Evolutionary conservation across 2,113 vertebrate genomes (phyloP).

Genomic region (Labeo catla): DNA sequence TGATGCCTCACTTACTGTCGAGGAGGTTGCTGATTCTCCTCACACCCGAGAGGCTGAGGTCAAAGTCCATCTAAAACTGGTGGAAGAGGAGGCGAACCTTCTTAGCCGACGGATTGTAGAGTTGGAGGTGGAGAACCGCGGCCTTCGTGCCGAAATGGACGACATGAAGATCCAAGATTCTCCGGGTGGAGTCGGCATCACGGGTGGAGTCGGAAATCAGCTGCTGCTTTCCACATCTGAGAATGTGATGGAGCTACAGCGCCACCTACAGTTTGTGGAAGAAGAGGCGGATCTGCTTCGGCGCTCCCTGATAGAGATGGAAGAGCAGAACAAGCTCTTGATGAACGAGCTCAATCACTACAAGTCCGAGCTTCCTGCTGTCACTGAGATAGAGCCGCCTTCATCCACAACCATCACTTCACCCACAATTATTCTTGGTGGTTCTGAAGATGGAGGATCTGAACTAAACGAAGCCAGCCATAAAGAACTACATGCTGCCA

Average conservation of each 20-base stretch:
- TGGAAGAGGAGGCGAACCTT: constrained; percentile 98
- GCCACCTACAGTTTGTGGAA: constrained; percentile 97
- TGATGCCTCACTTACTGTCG: constrained; percentile 86
- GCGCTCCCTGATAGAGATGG: constrained; percentile 91
- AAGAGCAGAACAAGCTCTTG: constrained; percentile 97
- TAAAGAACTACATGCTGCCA: constrained; percentile 88
- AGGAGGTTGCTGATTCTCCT: constrained; percentile 91
- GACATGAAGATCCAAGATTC: constrained; percentile 89
- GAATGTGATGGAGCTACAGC: constrained; percentile 87
- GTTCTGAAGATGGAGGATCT: constrained; percentile 80
- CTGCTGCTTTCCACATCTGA: constrained; percentile 80
- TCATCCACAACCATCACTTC: constrained; percentile 58
- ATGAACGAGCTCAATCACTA: constrained; percentile 93
- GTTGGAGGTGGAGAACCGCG: constrained; percentile 97
- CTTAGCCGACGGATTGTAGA: constrained; percentile 95
- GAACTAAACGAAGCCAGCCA: constrained; percentile 86
- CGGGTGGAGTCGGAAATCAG: constrained; percentile 56
- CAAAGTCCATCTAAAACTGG: constrained; percentile 92
- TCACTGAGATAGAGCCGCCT: constrained; percentile 60
- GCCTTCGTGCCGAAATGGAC: constrained; percentile 93
- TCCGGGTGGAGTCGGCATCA: constrained; percentile 66
- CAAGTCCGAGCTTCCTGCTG: constrained; percentile 85
- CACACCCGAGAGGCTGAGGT: constrained; percentile 93
- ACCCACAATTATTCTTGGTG: constrained; percentile 52
- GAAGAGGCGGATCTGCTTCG: constrained; percentile 96